phyloP scores from a whole-genome alignment of 1,140 invertebrate genomes.

The Drosophila burlai region DNA sequence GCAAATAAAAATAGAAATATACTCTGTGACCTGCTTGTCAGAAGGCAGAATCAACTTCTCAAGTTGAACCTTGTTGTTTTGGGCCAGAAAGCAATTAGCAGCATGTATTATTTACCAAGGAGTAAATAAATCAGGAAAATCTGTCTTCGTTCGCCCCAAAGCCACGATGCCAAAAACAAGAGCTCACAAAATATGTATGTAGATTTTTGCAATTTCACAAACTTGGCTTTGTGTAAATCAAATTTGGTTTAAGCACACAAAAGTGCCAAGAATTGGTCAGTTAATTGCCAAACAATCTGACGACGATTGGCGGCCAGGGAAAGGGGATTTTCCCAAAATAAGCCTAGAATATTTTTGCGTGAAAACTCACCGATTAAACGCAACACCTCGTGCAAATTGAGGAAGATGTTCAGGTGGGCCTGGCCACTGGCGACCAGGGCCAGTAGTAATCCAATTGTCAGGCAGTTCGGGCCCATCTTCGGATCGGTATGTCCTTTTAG shows the following conservation, averaged over 20 bases:
- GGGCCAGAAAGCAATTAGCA: slow-evolving; percentile 20
- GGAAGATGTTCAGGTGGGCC: slow-evolving; percentile 84
- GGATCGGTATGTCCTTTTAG: neutral
- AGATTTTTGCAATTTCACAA: neutral
- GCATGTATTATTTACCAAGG: slow-evolving; percentile 30
- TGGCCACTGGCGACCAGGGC: slow-evolving; percentile 61
- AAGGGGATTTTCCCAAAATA: neutral
- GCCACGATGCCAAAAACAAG: neutral
- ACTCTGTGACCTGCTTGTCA: slow-evolving; percentile 6
- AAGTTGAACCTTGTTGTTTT: neutral
- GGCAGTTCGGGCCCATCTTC: slow-evolving; percentile 61
- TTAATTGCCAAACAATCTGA: slow-evolving; percentile 35
- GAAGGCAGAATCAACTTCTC: neutral
- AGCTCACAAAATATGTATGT: neutral
- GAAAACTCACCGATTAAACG: slow-evolving; percentile 84
- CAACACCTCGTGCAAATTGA: slow-evolving; percentile 85
- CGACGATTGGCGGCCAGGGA: neutral
- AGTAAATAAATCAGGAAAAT: slow-evolving; percentile 29
- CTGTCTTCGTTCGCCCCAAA: slow-evolving; percentile 16
- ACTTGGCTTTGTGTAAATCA: slow-evolving; percentile 29
- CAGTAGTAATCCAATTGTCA: slow-evolving; percentile 80
- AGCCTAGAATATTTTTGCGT: neutral
- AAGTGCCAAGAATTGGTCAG: slow-evolving; percentile 13
- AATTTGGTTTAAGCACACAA: slow-evolving; percentile 17
- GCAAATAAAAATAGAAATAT: slow-evolving; percentile 6